phyloP scores from a whole-genome alignment of 2,797 vertebrate genomes.

The Chaetodon trifasciatus region DNA sequence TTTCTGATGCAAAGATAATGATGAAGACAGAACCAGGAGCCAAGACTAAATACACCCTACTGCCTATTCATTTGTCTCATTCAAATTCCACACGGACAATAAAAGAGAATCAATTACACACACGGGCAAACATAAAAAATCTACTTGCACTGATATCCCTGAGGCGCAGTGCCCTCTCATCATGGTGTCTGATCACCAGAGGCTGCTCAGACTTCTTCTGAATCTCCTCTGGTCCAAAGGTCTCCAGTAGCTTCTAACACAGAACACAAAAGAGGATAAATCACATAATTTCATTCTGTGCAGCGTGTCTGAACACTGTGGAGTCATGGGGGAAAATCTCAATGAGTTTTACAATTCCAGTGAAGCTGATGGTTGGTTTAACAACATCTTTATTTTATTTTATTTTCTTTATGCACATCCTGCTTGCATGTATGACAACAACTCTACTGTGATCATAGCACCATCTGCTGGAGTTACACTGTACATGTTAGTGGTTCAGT shows the following conservation, averaged over 20 bases:
- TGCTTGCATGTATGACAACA: not conserved
- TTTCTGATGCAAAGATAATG: not conserved
- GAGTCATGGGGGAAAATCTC: not conserved
- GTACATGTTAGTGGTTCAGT: not conserved
- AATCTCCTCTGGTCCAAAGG: slow-evolving; percentile 73
- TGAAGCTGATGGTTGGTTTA: not conserved
- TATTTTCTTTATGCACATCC: not conserved
- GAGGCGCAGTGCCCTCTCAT: slow-evolving; percentile 83
- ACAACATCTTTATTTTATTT: too few relatives aligned
- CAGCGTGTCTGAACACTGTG: not conserved
- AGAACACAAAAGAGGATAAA: slow-evolving; percentile 45
- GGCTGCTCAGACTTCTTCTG: slow-evolving; percentile 73
- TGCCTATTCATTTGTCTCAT: not conserved
- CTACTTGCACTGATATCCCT: slow-evolving; percentile 75
- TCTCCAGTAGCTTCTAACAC: slow-evolving; percentile 83
- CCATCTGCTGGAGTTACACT: slow-evolving; percentile 54
- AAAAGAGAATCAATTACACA: not conserved
- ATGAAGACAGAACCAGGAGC: not conserved
- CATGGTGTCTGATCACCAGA: slow-evolving; percentile 87
- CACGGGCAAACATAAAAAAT: not conserved
- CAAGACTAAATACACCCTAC: not conserved
- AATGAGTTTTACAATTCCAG: not conserved
- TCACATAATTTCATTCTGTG: not conserved
- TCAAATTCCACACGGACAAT: not conserved
- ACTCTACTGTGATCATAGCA: slow-evolving; percentile 29